Evolutionary conservation across 2,113 vertebrate species (phyloP).

Genomic region (Gymnobelideus leadbeateri): DNA sequence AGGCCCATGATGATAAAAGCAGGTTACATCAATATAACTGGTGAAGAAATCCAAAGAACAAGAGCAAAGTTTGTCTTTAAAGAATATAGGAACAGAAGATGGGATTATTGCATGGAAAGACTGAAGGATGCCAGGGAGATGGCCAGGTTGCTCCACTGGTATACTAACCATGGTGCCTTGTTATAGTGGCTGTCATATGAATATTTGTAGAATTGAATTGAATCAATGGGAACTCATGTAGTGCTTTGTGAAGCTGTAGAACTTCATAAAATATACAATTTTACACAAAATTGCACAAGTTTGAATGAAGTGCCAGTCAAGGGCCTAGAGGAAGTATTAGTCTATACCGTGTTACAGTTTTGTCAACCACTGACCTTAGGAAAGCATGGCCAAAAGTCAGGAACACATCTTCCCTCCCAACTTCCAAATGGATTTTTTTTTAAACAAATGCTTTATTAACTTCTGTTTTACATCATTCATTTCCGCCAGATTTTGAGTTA

Average conservation of each 20-base stretch:
- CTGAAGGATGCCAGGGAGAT: not conserved
- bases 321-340: not conserved
- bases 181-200: not conserved
- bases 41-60: too few species aligned
- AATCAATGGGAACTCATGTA: not conserved
- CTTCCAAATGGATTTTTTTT: not conserved
- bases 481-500: too few species aligned
- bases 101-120: not conserved
- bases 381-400: not conserved
- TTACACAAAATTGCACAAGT: not conserved
- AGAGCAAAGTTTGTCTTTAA: too few species aligned
- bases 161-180: not conserved
- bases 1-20: too few species aligned
- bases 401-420: not conserved
- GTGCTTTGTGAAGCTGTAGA: not conserved
- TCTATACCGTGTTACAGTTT: not conserved
- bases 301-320: not conserved
- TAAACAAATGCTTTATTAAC: too few species aligned
- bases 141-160: not conserved
- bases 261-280: too few species aligned
- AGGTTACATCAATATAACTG: too few species aligned
- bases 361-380: not conserved
- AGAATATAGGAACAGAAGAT: too few species aligned
- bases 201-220: not conserved
- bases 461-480: too few species aligned